Conservation (phyloP, 2,888 invertebrate species). For the Mechanitis messenoides region DNA sequence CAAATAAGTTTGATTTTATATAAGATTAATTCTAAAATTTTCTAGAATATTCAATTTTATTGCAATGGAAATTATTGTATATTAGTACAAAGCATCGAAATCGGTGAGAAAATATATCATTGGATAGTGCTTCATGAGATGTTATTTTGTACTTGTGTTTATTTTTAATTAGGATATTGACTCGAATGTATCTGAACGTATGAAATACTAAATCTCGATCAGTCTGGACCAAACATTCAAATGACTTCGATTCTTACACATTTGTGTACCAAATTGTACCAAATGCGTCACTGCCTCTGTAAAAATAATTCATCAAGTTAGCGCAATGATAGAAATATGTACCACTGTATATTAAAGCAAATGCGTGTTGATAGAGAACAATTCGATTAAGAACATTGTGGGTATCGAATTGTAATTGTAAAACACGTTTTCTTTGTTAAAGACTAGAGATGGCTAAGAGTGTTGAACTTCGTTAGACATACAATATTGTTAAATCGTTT, state of each 20-base stretch:
- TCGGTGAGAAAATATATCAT: constrained; percentile 33
- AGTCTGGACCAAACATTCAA: constrained; percentile 55
- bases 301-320: constrained; percentile 32
- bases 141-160: constrained; percentile 64
- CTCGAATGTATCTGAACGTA: constrained; percentile 32
- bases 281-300: constrained; percentile 43
- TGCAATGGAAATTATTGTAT: constrained; percentile 59
- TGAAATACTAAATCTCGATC: constrained; percentile 23
- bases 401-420: constrained; percentile 15
- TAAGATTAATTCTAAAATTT: constrained; percentile 58
- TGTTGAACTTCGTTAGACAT: constrained; percentile 32
- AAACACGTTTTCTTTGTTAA: constrained; percentile 35
- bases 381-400: constrained; percentile 12
- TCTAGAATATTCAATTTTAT: constrained; percentile 46
- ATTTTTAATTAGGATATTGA: constrained; percentile 40
- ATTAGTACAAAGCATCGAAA: constrained; percentile 65
- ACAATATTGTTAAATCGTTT: constrained; percentile 53
- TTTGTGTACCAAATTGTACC: constrained; percentile 37
- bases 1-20: constrained; percentile 42
- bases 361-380: constrained; percentile 6
- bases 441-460: constrained; percentile 35
- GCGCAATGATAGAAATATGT: constrained; percentile 3
- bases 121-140: constrained; percentile 53
- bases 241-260: constrained; percentile 31
- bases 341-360: neutral